Evolutionary conservation across 2,113 vertebrate genomes (phyloP).

Genomic region (Glaucidium brasilianum): DNA sequence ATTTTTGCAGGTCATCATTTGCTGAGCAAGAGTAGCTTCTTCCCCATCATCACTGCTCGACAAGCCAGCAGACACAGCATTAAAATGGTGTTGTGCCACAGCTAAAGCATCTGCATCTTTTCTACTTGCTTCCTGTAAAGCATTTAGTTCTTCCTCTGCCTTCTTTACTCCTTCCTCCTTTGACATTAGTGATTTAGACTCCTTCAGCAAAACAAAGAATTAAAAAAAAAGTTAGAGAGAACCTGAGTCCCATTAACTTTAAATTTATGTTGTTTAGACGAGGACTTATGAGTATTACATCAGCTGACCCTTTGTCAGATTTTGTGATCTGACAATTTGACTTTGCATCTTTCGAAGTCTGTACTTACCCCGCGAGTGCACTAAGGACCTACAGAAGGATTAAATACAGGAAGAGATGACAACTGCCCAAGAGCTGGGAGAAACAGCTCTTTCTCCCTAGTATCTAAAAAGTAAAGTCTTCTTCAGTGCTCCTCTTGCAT

Average conservation of each 20-base stretch:
- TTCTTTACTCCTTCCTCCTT: constrained; percentile 89
- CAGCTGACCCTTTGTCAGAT: not conserved
- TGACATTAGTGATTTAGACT: constrained; percentile 80
- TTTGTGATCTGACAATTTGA: not conserved
- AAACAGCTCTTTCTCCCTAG: not conserved
- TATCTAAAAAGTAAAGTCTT: not conserved
- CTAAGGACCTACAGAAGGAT: not conserved
- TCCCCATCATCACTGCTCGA: constrained; percentile 87
- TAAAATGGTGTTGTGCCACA: constrained; percentile 86
- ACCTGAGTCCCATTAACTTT: not conserved
- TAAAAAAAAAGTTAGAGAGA: not conserved
- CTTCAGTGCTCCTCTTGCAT: not conserved
- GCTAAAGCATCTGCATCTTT: constrained; percentile 77
- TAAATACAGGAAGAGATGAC: not conserved
- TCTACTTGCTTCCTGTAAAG: constrained; percentile 76
- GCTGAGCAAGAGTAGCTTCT: constrained; percentile 85
- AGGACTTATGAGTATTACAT: not conserved
- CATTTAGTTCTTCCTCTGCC: constrained; percentile 67
- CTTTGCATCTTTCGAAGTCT: not conserved
- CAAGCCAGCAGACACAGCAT: constrained; percentile 87
- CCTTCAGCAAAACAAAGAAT: constrained; percentile 68
- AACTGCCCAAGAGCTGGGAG: not conserved
- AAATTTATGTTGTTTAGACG: not conserved
- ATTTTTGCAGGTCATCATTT: constrained; percentile 94
- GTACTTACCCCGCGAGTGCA: not conserved